These are phyloP conservation scores for Syncerus caffer DNA, from an alignment of 2,797 vertebrate genomes.

Conservation along the genomic window DNA sequence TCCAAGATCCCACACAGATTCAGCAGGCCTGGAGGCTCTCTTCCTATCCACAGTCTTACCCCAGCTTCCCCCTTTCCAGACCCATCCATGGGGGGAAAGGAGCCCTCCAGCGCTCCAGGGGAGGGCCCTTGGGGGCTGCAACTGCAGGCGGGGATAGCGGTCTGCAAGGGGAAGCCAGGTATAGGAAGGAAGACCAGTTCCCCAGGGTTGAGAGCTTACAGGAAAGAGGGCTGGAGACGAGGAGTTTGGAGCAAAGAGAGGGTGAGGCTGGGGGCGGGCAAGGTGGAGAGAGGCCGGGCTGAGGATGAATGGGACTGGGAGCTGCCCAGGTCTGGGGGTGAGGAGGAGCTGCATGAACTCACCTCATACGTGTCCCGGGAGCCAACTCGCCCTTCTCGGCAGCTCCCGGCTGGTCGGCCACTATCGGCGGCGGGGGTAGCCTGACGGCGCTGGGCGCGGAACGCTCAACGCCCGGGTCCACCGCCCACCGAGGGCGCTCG, in stretches of 20 bases:
- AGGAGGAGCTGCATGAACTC: constrained; percentile 70
- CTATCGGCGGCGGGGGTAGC: constrained; percentile 73
- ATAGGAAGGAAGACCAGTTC: constrained; percentile 54
- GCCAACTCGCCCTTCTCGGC: constrained; percentile 79
- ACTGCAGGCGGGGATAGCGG: constrained; percentile 54
- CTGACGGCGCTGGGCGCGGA: constrained; percentile 74
- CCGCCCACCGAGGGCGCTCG: constrained; percentile 67
- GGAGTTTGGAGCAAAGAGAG: constrained; percentile 47
- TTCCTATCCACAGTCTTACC: constrained; percentile 50
- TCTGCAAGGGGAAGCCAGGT: constrained; percentile 39
- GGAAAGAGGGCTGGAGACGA: constrained; percentile 36
- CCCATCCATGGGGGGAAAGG: constrained; percentile 47
- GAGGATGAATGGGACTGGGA: constrained; percentile 73
- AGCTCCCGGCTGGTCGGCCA: constrained; percentile 77
- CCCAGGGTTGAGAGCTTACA: constrained; percentile 54
- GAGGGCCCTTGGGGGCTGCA: constrained; percentile 56
- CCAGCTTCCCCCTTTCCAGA: constrained; percentile 60
- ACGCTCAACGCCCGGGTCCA: constrained; percentile 75
- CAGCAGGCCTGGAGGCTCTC: constrained; percentile 51
- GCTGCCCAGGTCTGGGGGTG: constrained; percentile 65
- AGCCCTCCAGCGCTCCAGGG: constrained; percentile 53
- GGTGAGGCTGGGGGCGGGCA: constrained; percentile 64
- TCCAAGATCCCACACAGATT: constrained; percentile 54
- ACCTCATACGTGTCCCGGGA: constrained; percentile 80
- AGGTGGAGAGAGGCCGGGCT: constrained; percentile 49